Evolutionary conservation across 23 tunicate species (phyloP), one percentile per base, ranked within the genome.

Genomic region (Halocynthia aurantium): DNA sequence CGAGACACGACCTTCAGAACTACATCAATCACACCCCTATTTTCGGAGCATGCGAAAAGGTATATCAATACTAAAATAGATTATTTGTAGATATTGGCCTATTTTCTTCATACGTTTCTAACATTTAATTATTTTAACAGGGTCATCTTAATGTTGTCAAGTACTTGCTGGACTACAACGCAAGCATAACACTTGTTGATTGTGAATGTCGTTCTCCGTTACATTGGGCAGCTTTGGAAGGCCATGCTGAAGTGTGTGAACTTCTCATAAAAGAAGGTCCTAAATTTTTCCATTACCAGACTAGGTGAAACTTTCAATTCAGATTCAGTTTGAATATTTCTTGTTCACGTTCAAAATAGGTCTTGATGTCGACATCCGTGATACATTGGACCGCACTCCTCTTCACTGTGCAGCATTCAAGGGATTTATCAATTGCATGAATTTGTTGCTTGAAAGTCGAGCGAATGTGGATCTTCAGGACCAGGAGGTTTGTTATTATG

Each of bases 211-310:
- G 93, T 15, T 66, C 98, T 7, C 89, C 95, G 7, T 61, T 94
- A 57, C 98, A 94, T 51, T 88, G 94, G 90, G 98, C 98, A 22
- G 98, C 98, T 6, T 73, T 88, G 17, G 94, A 87, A 18, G 98
- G 98, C 8, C 93, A 94, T 70, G 97, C 89, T n/a, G 97, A 91
- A 20, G 84, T 91, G 6, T 91, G 97, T 51, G 97, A 91, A 20
- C 75, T 91, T 13, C 91, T 91, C 21, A 84, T 91, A 70, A 70
- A 85, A 77, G 83, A 85, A 85, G 97, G 97, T 88, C 65, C 5
- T 5, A 79, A 31, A 31, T 1, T 31, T 31, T 31, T 31, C 44
- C 4, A 31, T 31, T 31, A 31, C 44, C 44, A 4, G n/a, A 31
- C 44, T 4, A 31, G 44, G 44, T 0, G 44, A 31, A 31, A 31